phyloP scores from a whole-genome alignment of 2,888 invertebrate genomes.

The Eristalis tenax region DNA sequence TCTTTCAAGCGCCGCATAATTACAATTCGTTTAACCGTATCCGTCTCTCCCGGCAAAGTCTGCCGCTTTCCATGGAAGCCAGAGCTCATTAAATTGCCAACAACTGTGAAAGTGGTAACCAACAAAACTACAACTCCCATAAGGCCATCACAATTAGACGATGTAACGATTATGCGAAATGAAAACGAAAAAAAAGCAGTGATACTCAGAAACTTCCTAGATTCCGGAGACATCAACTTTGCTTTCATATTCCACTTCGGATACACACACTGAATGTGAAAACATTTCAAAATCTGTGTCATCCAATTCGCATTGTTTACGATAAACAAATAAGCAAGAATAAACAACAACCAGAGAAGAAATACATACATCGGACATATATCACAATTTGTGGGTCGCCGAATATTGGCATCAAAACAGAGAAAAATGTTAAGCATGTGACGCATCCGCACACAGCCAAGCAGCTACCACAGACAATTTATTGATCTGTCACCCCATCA shows the following conservation, averaged over 20 bases:
- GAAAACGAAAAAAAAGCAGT: conserved; percentile 5
- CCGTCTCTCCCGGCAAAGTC: background rate
- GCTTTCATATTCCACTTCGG: conserved; percentile 30
- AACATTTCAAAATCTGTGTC: conserved; percentile 56
- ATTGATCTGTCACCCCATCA: conserved; percentile 32
- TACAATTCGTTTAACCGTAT: background rate
- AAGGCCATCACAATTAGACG: conserved; percentile 20
- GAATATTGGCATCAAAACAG: conserved; percentile 61
- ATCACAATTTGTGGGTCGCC: conserved; percentile 47
- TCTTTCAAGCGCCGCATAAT: background rate
- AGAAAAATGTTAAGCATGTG: background rate
- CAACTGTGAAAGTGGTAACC: conserved; percentile 55
- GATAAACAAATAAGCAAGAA: background rate
- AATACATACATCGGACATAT: background rate
- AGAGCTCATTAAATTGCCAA: conserved; percentile 18
- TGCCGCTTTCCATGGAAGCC: conserved; percentile 5
- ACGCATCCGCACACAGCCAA: conserved; percentile 2
- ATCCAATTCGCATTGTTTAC: conserved; percentile 25
- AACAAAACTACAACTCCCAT: conserved; percentile 37
- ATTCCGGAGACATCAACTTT: conserved; percentile 1
- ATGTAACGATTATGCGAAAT: conserved; percentile 43
- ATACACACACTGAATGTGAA: conserved; percentile 3
- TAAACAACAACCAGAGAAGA: conserved; percentile 7
- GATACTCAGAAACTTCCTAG: background rate
- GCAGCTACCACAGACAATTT: conserved; percentile 30